phyloP scores from a whole-genome alignment of 53 echinoderm and acorn worm genomes.

The Holothuria leucospilota region DNA sequence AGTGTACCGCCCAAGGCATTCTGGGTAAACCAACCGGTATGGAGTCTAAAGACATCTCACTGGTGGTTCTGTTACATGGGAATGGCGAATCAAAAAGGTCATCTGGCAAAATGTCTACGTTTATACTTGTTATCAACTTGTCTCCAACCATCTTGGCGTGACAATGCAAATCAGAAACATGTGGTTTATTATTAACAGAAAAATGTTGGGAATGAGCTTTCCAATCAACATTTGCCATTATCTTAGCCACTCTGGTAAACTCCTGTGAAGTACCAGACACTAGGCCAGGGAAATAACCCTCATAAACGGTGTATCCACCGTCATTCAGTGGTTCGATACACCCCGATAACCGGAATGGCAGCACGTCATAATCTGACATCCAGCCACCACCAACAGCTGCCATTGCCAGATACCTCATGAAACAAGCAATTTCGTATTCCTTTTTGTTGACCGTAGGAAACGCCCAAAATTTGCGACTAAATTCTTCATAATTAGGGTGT shows the following conservation, averaged over 20 bases:
- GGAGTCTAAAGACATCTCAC: no score
- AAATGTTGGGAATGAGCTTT: background rate
- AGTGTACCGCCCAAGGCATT: no score
- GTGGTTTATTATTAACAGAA: background rate
- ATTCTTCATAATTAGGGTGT: background rate
- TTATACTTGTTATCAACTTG: no score
- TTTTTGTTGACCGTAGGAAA: background rate
- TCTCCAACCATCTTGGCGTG: no score
- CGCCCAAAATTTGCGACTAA: no score
- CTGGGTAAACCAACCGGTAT: no score
- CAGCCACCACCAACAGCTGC: conserved; percentile 19
- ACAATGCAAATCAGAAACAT: conserved; percentile 14
- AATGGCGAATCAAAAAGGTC: no score
- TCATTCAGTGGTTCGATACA: background rate
- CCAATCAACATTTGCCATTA: conserved; percentile 6
- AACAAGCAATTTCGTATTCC: conserved; percentile 7
- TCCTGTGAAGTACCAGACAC: background rate
- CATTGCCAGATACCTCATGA: conserved; percentile 9
- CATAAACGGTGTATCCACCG: background rate
- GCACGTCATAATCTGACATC: conserved; percentile 23
- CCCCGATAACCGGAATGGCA: background rate
- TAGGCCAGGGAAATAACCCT: background rate
- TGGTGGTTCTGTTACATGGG: no score
- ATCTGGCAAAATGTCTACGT: no score
- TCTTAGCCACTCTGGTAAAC: background rate